Evolutionary conservation across 1,140 invertebrate species (phyloP).

Genomic region (Musca vetustissima): DNA sequence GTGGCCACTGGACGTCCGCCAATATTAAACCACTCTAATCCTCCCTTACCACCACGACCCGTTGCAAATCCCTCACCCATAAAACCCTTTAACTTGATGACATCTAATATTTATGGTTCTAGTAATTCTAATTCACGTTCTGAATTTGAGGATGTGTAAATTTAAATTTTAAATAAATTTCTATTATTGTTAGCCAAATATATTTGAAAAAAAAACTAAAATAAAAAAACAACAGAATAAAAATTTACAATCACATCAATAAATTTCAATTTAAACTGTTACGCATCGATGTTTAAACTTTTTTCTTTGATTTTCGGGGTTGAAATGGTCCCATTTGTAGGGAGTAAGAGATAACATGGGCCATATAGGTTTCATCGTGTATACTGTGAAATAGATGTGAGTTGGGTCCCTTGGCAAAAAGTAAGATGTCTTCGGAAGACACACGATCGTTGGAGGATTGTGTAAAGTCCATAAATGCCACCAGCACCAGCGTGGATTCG

Average conservation of each 20-base stretch:
- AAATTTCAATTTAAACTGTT: neutral
- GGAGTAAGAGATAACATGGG: conserved; percentile 38
- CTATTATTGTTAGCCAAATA: conserved; percentile 9
- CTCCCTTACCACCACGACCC: neutral
- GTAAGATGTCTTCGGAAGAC: neutral
- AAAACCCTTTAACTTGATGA: neutral
- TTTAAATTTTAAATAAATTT: neutral
- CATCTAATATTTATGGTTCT: neutral
- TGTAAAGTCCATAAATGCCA: conserved; percentile 28
- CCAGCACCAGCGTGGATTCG: conserved; percentile 31
- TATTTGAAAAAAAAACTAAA: neutral
- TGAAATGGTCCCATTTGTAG: conserved; percentile 29
- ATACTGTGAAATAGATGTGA: conserved; percentile 40
- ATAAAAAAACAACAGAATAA: too few relatives aligned
- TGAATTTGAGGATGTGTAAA: conserved; percentile 1
- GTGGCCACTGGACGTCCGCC: neutral
- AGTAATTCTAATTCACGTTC: conserved; percentile 6
- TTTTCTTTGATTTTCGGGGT: neutral
- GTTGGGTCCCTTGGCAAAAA: conserved; percentile 34
- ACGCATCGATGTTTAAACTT: neutral
- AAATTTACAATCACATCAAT: conserved; percentile 16
- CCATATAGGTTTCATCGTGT: conserved; percentile 41
- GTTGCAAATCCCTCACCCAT: conserved; percentile 4
- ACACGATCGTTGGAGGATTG: neutral
- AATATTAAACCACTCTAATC: neutral